phyloP scores from a whole-genome alignment of 1,140 invertebrate genomes.

The Bombyx mori region DNA sequence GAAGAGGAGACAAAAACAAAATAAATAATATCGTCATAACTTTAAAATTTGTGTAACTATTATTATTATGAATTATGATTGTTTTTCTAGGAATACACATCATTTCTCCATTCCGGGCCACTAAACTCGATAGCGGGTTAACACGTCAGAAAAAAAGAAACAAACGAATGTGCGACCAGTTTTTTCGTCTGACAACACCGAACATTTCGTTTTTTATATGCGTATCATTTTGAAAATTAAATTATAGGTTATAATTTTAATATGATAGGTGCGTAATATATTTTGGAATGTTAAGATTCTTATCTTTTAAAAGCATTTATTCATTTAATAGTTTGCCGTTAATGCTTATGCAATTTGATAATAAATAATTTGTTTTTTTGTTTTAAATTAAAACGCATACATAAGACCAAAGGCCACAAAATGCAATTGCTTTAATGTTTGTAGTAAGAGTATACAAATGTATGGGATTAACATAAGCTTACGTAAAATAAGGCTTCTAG shows the following conservation, averaged over 20 bases:
- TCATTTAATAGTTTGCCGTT: slow-evolving; percentile 9
- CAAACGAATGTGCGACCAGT: slow-evolving; percentile 54
- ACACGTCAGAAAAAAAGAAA: slow-evolving; percentile 44
- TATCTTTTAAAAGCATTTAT: slow-evolving; percentile 38
- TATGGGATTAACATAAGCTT: too few species aligned
- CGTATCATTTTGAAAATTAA: slow-evolving; percentile 61
- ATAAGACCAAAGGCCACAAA: too few species aligned
- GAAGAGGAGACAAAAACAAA: too few species aligned
- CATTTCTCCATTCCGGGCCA: slow-evolving; percentile 53
- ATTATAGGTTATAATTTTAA: slow-evolving; percentile 70
- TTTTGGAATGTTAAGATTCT: slow-evolving; percentile 44
- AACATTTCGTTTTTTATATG: slow-evolving; percentile 44
- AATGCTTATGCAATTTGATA: too few species aligned
- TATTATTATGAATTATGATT: slow-evolving; percentile 32
- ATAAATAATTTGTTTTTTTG: too few species aligned
- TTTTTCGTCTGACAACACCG: slow-evolving; percentile 58
- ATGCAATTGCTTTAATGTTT: too few species aligned
- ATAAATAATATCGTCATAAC: too few species aligned
- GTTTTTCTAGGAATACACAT: slow-evolving; percentile 43
- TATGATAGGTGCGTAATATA: slow-evolving; percentile 66
- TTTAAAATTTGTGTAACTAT: too few species aligned
- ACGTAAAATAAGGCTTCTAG: too few species aligned
- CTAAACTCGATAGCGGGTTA: slow-evolving; percentile 48
- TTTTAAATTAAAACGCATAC: too few species aligned
- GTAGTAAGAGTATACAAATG: too few species aligned